These are phyloP conservation scores for Halcyon smyrnensis DNA, from an alignment of 2,797 vertebrate genomes.

Conservation along the genomic window DNA sequence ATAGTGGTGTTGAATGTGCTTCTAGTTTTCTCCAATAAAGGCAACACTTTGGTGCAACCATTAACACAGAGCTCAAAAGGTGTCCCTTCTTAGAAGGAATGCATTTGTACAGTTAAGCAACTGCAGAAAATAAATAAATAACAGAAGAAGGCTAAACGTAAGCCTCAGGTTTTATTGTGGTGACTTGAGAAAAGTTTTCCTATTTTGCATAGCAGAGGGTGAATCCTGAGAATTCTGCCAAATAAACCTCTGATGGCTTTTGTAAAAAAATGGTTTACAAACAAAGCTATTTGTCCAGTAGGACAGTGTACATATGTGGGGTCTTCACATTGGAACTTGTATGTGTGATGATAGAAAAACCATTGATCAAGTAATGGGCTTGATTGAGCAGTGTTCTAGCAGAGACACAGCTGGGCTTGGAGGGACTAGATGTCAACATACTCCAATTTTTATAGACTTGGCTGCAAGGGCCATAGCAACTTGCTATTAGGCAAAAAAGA, in stretches of 20 bases:
- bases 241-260: neutral
- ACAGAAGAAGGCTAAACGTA: neutral
- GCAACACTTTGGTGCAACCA: no score
- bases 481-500: neutral
- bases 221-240: neutral
- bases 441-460: neutral
- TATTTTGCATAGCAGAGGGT: neutral
- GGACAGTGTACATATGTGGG: fast-evolving
- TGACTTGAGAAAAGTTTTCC: neutral
- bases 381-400: neutral
- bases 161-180: neutral
- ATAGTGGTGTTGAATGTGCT: neutral
- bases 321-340: neutral
- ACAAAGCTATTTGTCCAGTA: neutral
- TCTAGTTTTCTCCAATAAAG: neutral
- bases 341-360: neutral
- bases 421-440: neutral
- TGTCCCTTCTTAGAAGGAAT: neutral
- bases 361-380: neutral
- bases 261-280: neutral
- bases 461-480: neutral
- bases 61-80: neutral
- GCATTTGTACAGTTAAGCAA: neutral
- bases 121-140: neutral
- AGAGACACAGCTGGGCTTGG: neutral